Conservation (phyloP, 1,140 invertebrate species). For the Diorhabda elongata region DNA sequence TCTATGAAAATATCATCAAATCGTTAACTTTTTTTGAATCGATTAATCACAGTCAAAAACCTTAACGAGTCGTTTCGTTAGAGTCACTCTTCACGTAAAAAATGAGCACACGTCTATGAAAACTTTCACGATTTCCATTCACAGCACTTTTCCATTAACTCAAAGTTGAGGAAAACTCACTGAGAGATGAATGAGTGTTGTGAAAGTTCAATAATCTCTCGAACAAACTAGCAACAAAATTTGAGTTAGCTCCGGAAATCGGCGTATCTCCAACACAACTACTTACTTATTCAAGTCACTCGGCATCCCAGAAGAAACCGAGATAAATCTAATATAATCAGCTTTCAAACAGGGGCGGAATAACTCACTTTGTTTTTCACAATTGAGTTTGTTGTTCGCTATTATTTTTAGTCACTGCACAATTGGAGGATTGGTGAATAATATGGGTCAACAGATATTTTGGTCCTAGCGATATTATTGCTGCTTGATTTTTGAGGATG, state of each 20-base stretch:
- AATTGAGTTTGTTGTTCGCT: no score
- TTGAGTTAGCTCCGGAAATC: slow-evolving; percentile 12
- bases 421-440: no score
- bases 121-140: slow-evolving; percentile 2
- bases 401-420: no score
- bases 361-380: background rate
- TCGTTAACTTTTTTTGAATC: no score
- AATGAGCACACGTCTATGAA: background rate
- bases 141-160: slow-evolving; percentile 2
- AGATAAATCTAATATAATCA: slow-evolving; percentile 21
- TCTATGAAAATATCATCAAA: no score
- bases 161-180: background rate
- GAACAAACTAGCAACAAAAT: slow-evolving; percentile 18
- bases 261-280: slow-evolving; percentile 10
- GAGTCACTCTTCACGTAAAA: background rate
- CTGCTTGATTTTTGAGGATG: no score
- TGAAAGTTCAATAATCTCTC: slow-evolving; percentile 18
- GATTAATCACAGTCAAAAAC: no score
- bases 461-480: no score
- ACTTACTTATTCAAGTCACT: slow-evolving; percentile 18
- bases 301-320: slow-evolving; percentile 12
- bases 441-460: no score
- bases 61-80: no score
- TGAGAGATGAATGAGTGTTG: slow-evolving; percentile 11
- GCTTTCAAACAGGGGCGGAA: slow-evolving; percentile 5